Percentiles rank a stretch among this genome's conserved stretches.
Evolutionary conservation across 2,113 vertebrate genomes (phyloP).

Genomic region (Ascaphus truei): DNA sequence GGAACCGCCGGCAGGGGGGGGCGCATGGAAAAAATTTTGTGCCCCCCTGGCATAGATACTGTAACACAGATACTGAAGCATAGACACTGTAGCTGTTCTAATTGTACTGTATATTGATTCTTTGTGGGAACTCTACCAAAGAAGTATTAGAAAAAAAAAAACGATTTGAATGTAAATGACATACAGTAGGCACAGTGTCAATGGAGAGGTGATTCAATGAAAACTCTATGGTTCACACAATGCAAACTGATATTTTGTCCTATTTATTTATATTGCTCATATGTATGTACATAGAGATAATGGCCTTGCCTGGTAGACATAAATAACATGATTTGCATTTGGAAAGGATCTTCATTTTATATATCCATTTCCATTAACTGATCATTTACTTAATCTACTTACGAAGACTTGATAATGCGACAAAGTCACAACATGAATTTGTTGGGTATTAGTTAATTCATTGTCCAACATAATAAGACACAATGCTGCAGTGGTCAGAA

Average conservation of each 20-base stretch:
- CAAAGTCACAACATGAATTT: constrained; percentile 28
- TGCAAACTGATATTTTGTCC: neutral
- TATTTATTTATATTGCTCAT: constrained; percentile 1
- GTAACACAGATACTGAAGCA: no score
- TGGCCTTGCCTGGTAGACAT: constrained; percentile 2
- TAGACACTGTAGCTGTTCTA: neutral
- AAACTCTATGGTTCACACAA: no score
- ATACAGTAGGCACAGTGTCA: no score
- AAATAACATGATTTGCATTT: constrained; percentile 35
- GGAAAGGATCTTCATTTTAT: constrained; percentile 23
- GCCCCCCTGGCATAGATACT: neutral
- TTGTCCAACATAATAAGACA: constrained; percentile 17
- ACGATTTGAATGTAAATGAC: constrained; percentile 7
- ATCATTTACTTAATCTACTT: constrained; percentile 36
- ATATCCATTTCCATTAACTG: constrained; percentile 4
- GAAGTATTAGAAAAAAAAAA: neutral
- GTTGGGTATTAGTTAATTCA: constrained; percentile 15
- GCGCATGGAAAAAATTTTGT: no score
- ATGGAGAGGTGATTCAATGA: no score
- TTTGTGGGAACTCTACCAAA: constrained; percentile 10
- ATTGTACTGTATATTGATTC: neutral
- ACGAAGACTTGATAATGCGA: constrained; percentile 18
- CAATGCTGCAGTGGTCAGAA: constrained; percentile 16
- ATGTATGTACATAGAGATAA: constrained; percentile 31
- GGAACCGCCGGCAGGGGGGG: no score